phyloP scores from a whole-genome alignment of 2,888 invertebrate genomes.

The Salpingus planirostris region DNA sequence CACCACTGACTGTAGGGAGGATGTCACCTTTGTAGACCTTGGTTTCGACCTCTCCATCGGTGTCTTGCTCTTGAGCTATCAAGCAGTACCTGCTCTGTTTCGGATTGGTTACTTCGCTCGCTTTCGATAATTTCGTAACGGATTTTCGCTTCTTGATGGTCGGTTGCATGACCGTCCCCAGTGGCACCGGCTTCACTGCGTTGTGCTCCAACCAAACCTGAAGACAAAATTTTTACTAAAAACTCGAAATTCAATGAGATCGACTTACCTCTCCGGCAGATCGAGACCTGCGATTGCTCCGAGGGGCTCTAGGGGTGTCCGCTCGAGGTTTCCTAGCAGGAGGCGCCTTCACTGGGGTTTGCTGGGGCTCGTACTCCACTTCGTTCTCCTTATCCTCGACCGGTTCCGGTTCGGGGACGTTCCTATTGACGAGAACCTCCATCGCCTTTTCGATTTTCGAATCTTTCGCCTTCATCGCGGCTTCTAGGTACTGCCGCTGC shows the following conservation, averaged over 20 bases:
- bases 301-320: too few species aligned
- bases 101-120: constrained; percentile 62
- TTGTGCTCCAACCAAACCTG: constrained; percentile 78
- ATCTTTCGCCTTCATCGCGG: constrained; percentile 52
- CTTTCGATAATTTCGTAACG: constrained; percentile 70
- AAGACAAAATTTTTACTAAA: constrained; percentile 1
- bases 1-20: constrained; percentile 87
- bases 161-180: constrained; percentile 85
- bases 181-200: constrained; percentile 66
- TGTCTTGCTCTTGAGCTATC: constrained; percentile 26
- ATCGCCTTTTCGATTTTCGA: constrained; percentile 52
- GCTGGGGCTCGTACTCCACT: constrained; percentile 1
- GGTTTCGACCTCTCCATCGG: constrained; percentile 85
- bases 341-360: constrained; percentile 12
- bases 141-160: constrained; percentile 73
- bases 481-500: constrained; percentile 47
- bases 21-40: constrained; percentile 90
- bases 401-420: constrained; percentile 9
- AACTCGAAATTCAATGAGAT: background rate
- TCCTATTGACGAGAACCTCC: constrained; percentile 46
- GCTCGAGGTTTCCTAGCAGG: too few species aligned
- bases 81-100: constrained; percentile 79
- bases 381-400: constrained; percentile 17
- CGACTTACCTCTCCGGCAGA: constrained; percentile 54
- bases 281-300: constrained; percentile 70